phyloP scores from a whole-genome alignment of 2,888 invertebrate species.

The Watsonalla binaria region DNA sequence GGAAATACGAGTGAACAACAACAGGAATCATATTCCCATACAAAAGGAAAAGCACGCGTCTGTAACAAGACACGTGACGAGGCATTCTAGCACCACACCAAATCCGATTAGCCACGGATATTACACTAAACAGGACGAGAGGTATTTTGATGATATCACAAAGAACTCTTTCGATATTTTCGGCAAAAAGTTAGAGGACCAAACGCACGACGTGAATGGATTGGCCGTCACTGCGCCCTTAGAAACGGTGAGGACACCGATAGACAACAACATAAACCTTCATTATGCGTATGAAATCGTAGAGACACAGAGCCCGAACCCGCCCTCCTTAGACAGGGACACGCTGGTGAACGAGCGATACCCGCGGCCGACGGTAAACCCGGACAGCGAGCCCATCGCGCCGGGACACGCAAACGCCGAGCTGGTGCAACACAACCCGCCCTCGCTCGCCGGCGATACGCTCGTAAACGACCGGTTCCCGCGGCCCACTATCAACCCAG shows the following conservation, averaged over 20 bases:
- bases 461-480: constrained; percentile 85
- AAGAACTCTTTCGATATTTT: constrained; percentile 86
- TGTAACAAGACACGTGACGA: constrained; percentile 41
- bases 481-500: constrained; percentile 82
- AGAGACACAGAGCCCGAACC: constrained; percentile 51
- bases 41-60: constrained; percentile 57
- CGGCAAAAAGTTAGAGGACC: constrained; percentile 81
- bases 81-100: constrained; percentile 69
- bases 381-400: constrained; percentile 80
- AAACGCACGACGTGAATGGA: constrained; percentile 67
- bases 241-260: constrained; percentile 66
- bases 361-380: constrained; percentile 83
- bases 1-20: constrained; percentile 45
- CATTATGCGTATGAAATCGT: constrained; percentile 74
- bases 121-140: constrained; percentile 83
- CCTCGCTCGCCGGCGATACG: constrained; percentile 81
- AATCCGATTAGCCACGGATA: constrained; percentile 80
- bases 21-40: constrained; percentile 52
- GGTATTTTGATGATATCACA: constrained; percentile 84
- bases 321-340: constrained; percentile 80
- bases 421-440: constrained; percentile 54
- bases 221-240: constrained; percentile 67
- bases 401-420: constrained; percentile 40
- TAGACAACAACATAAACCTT: constrained; percentile 74
- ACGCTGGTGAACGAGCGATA: constrained; percentile 84